Percentiles rank a stretch among this genome's conserved stretches.
Evolutionary conservation across 2,888 invertebrate species (phyloP).

Genomic region (Lydus trimaculatus): DNA sequence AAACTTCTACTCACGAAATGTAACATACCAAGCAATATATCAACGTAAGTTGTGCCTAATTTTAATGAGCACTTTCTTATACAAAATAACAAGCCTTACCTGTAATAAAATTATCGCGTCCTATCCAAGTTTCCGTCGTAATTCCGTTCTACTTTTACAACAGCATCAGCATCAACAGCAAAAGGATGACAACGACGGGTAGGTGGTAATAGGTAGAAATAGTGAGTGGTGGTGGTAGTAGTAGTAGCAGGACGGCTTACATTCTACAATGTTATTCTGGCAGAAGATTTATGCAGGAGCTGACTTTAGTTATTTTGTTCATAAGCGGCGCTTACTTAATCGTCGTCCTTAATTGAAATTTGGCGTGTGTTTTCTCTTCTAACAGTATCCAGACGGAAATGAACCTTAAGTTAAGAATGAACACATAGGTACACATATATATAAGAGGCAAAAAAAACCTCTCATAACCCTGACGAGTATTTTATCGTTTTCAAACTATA

Average conservation of each 20-base stretch:
- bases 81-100: conserved; percentile 43
- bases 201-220: neutral
- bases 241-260: conserved; percentile 31
- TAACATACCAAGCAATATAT: conserved; percentile 18
- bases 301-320: conserved; percentile 48
- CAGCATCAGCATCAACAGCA: conserved; percentile 30
- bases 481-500: neutral
- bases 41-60: conserved; percentile 37
- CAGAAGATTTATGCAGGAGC: conserved; percentile 48
- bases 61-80: conserved; percentile 42
- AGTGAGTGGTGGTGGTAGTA: neutral
- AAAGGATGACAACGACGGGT: neutral
- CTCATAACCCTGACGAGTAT: neutral
- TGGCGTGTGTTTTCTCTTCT: conserved; percentile 46
- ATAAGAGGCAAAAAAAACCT: neutral
- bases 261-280: conserved; percentile 44
- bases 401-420: conserved; percentile 21
- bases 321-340: conserved; percentile 50
- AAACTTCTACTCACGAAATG: neutral
- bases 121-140: conserved; percentile 39
- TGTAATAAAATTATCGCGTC: conserved; percentile 49
- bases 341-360: conserved; percentile 54
- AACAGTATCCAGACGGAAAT: conserved; percentile 44
- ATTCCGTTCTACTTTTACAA: conserved; percentile 45
- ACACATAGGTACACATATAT: conserved; percentile 4